These are phyloP conservation scores for Pollenia labialis DNA, from an alignment of 2,888 invertebrate species.

Conservation along the genomic window DNA sequence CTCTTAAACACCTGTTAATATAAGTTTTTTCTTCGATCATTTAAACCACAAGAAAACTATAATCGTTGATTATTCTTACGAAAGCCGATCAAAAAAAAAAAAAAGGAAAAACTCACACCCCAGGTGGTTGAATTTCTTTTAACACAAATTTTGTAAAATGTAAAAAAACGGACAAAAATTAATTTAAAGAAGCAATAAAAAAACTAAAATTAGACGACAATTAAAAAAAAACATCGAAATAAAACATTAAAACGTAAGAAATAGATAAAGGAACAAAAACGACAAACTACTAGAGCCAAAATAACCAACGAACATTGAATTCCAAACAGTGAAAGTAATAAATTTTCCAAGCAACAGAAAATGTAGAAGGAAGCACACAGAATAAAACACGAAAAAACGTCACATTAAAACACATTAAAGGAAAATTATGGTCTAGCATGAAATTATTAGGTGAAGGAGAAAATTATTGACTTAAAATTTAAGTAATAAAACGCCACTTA, in stretches of 20 bases:
- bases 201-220: constrained; percentile 68
- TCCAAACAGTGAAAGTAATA: constrained; percentile 48
- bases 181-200: constrained; percentile 40
- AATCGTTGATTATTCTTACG: not conserved
- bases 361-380: not conserved
- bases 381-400: constrained; percentile 56
- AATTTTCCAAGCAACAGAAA: constrained; percentile 58
- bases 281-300: constrained; percentile 40
- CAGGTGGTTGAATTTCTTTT: constrained; percentile 45
- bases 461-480: not conserved
- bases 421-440: constrained; percentile 55
- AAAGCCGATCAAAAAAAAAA: not conserved
- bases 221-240: constrained; percentile 63
- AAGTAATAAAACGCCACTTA: no score
- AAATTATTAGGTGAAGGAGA: constrained; percentile 26
- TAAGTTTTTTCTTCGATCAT: constrained; percentile 12
- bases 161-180: constrained; percentile 3
- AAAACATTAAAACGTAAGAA: constrained; percentile 35
- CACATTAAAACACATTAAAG: constrained; percentile 68
- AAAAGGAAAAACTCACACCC: constrained; percentile 27
- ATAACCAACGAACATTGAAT: constrained; percentile 23
- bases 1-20: constrained; percentile 58
- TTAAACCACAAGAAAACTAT: constrained; percentile 35
- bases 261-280: constrained; percentile 18
- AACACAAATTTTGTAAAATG: constrained; percentile 6